Evolutionary conservation across 2,113 vertebrate species (phyloP).

Genomic region (Salvelinus alpinus): DNA sequence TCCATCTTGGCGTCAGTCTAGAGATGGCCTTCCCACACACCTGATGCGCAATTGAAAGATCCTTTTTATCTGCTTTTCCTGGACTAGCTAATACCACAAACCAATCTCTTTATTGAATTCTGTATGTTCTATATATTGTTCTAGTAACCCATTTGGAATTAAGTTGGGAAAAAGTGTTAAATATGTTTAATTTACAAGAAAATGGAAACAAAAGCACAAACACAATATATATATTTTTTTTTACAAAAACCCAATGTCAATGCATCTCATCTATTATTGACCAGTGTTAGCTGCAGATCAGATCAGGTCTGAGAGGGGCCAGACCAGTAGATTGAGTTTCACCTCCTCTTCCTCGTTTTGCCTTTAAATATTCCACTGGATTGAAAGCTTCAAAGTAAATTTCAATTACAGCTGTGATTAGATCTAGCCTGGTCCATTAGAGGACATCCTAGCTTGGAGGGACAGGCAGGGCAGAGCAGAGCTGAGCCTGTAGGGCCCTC

Average conservation of each 20-base stretch:
- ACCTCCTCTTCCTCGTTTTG: slow-evolving; percentile 65
- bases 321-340: slow-evolving; percentile 75
- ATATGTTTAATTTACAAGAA: slow-evolving; percentile 4
- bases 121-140: too few species aligned
- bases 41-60: too few species aligned
- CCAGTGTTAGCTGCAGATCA: slow-evolving; percentile 59
- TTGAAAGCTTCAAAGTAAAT: slow-evolving; percentile 80
- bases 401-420: slow-evolving; percentile 79
- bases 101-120: not conserved
- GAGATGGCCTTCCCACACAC: too few species aligned
- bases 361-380: slow-evolving; percentile 78
- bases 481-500: slow-evolving; percentile 43
- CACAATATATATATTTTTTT: too few species aligned
- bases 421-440: slow-evolving; percentile 80
- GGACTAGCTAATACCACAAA: not conserved
- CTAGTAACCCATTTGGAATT: not conserved
- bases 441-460: slow-evolving; percentile 75
- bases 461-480: slow-evolving; percentile 26
- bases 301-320: slow-evolving; percentile 45
- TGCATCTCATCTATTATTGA: slow-evolving; percentile 77
- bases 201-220: slow-evolving; percentile 28
- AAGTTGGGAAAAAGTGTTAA: not conserved
- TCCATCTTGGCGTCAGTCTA: too few species aligned
- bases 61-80: not conserved
- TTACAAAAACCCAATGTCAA: slow-evolving; percentile 58